Evolutionary conservation across 2,113 vertebrate species (phyloP).

Genomic region (Burhinus oedicnemus): DNA sequence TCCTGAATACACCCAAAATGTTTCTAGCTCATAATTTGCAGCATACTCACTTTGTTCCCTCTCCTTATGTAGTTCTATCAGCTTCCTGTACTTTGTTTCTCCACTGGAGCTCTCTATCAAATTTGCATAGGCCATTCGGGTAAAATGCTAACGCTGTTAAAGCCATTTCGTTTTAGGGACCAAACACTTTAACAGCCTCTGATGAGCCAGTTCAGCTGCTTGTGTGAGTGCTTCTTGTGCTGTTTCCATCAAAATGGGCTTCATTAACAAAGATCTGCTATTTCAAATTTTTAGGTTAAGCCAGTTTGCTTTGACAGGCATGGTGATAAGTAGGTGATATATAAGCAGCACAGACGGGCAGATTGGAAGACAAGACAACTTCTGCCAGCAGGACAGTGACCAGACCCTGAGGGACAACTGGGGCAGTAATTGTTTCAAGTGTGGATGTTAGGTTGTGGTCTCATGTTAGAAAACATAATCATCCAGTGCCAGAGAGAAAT

Average conservation of each 20-base stretch:
- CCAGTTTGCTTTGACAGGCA: background rate
- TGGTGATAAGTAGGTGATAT: background rate
- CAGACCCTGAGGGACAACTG: background rate
- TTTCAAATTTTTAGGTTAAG: background rate
- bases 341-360: background rate
- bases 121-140: background rate
- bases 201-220: background rate
- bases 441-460: background rate
- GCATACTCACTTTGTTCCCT: background rate
- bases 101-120: background rate
- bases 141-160: background rate
- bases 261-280: background rate
- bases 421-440: background rate
- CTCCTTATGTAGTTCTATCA: background rate
- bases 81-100: background rate
- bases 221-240: background rate
- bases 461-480: background rate
- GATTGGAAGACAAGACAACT: background rate
- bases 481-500: background rate
- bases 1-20: background rate
- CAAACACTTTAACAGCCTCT: background rate
- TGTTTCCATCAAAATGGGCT: background rate
- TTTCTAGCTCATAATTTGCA: background rate
- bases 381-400: background rate
- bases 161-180: background rate